These are phyloP conservation scores for Ceratosolen fusciceps DNA, from an alignment of 1,140 invertebrate species.

Conservation along the genomic window DNA sequence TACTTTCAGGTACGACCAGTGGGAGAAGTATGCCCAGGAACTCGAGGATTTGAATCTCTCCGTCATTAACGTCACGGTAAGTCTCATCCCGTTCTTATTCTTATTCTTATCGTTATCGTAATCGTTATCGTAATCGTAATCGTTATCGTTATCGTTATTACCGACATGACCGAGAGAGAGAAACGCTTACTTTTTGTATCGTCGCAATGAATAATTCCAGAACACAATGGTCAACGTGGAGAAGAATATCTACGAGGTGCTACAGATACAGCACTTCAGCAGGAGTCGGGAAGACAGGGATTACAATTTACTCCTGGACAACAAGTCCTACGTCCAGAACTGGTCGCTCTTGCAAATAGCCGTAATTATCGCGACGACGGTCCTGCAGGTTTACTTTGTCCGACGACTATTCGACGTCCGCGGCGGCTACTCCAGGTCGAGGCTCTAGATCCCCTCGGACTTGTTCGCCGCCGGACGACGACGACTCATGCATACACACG, in stretches of 20 bases:
- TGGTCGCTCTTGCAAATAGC: constrained; percentile 90
- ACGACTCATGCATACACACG: no score
- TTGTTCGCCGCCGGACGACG: no score
- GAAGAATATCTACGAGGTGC: constrained; percentile 87
- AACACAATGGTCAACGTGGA: constrained; percentile 82
- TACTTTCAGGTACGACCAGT: constrained; percentile 84
- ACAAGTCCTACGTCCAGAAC: constrained; percentile 87
- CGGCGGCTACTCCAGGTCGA: constrained; percentile 74
- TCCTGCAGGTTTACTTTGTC: constrained; percentile 89
- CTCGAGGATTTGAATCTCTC: constrained; percentile 88
- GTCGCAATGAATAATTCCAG: no score
- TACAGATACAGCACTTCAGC: constrained; percentile 85
- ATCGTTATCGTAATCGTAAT: no score
- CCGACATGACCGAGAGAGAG: no score
- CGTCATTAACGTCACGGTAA: constrained; percentile 92
- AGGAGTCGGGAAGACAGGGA: constrained; percentile 84
- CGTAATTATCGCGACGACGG: constrained; percentile 83
- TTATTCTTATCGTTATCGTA: no score
- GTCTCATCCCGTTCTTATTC: constrained; percentile 44
- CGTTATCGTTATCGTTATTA: no score
- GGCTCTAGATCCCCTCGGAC: constrained; percentile 69
- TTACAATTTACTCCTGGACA: constrained; percentile 84
- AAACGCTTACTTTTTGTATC: no score
- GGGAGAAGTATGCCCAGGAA: constrained; percentile 93
- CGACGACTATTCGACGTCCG: constrained; percentile 88